These are phyloP conservation scores for Nylanderia fulva DNA, from an alignment of 1,140 invertebrate genomes.

Conservation along the genomic window DNA sequence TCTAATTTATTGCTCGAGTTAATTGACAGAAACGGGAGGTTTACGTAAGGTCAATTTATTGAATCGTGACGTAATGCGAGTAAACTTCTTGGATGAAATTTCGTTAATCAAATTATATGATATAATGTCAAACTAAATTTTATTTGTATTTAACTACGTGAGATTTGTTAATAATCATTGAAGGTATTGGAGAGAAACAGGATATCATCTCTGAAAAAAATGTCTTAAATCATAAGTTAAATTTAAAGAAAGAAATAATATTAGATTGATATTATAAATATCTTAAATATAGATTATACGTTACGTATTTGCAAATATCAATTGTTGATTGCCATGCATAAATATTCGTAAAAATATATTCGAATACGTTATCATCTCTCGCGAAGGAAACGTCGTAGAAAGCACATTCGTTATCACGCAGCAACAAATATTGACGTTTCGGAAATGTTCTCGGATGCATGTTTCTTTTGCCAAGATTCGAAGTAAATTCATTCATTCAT, in stretches of 20 bases:
- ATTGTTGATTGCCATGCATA: not conserved
- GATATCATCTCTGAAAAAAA: not conserved
- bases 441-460: not conserved
- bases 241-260: not conserved
- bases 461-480: constrained; percentile 11
- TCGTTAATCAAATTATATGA: not conserved
- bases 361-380: not conserved
- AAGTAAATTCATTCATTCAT: constrained; percentile 37
- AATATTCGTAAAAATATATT: not conserved
- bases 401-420: not conserved
- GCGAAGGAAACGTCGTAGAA: not conserved
- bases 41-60: constrained; percentile 33
- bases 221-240: not conserved
- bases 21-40: constrained; percentile 16
- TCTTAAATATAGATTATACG: not conserved
- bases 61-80: constrained; percentile 49
- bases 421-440: constrained; percentile 23
- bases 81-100: constrained; percentile 56
- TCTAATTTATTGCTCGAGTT: constrained; percentile 37
- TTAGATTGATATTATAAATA: too few relatives aligned
- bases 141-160: not conserved
- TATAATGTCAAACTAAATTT: too few relatives aligned
- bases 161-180: not conserved
- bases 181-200: constrained; percentile 5
- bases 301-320: not conserved